Conservation (phyloP, 2,113 vertebrate genomes). For the Saguinus imperator region DNA sequence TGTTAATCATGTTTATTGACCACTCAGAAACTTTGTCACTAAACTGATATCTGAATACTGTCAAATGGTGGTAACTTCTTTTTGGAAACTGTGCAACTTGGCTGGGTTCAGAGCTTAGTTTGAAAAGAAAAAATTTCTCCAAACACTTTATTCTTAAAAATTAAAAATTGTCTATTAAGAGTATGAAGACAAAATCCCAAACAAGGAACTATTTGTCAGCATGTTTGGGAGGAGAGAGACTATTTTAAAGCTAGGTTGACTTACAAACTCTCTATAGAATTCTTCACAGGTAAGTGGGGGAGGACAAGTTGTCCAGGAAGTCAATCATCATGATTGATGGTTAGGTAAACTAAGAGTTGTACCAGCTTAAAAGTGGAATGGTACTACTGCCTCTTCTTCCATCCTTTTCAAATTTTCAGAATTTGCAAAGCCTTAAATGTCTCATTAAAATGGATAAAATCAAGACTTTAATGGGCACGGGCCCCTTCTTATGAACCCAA, state of each 20-base stretch:
- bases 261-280: neutral
- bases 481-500: neutral
- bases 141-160: constrained; percentile 30
- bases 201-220: neutral
- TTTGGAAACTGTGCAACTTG: neutral
- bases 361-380: neutral
- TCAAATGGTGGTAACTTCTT: rapidly evolving
- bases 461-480: neutral
- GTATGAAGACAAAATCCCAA: neutral
- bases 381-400: neutral
- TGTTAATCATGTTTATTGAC: neutral
- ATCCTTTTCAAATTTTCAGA: neutral
- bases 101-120: neutral
- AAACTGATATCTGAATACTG: no score
- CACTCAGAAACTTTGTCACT: neutral
- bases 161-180: neutral
- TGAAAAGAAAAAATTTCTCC: neutral
- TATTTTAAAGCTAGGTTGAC: neutral
- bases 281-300: neutral
- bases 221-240: neutral
- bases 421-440: neutral
- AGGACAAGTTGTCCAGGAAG: neutral
- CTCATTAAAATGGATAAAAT: constrained; percentile 33
- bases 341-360: rapidly evolving
- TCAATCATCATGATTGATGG: neutral